Percentiles rank a stretch among this genome's conserved stretches.
phyloP scores from a whole-genome alignment of 2,113 vertebrate species.

The Arenaria interpres region DNA sequence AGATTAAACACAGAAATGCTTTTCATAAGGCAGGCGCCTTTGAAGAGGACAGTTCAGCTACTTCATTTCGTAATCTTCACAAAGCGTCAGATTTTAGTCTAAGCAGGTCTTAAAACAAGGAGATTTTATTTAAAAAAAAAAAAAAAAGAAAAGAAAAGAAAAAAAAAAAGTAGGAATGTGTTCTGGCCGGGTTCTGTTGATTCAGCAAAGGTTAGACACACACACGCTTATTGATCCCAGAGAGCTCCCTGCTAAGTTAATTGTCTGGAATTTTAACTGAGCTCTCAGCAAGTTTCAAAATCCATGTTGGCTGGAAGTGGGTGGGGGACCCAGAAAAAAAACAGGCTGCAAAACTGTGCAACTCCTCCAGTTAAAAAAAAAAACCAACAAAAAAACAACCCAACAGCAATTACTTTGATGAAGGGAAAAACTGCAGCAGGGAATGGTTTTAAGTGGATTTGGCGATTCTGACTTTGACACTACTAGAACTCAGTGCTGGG shows the following conservation, averaged over 20 bases:
- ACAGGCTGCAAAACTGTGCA: conserved; percentile 16
- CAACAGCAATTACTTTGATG: neutral
- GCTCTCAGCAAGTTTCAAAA: conserved; percentile 69
- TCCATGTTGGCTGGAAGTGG: conserved; percentile 48
- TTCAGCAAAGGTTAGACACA: conserved; percentile 60
- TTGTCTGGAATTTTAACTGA: conserved; percentile 70
- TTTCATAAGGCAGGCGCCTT: conserved; percentile 20
- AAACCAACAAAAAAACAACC: neutral
- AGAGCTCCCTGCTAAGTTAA: conserved; percentile 65
- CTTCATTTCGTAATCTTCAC: conserved; percentile 53
- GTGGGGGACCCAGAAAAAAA: conserved; percentile 48
- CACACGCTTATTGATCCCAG: conserved; percentile 55
- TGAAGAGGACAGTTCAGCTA: conserved; percentile 11
- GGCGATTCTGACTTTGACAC: neutral
- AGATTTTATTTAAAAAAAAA: conserved; percentile 43
- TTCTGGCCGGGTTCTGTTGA: conserved; percentile 60
- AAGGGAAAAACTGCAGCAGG: neutral
- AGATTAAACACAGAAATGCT: conserved; percentile 55
- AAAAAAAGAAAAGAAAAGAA: neutral
- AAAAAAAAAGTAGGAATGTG: conserved; percentile 20
- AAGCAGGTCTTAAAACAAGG: conserved; percentile 62
- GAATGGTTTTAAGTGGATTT: neutral
- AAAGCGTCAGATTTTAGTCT: conserved; percentile 52
- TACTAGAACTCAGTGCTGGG: neutral
- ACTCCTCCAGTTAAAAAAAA: neutral